Base-by-base conservation (phyloP, 2,113 vertebrate species). In the Oncorhynchus masou region DNA sequence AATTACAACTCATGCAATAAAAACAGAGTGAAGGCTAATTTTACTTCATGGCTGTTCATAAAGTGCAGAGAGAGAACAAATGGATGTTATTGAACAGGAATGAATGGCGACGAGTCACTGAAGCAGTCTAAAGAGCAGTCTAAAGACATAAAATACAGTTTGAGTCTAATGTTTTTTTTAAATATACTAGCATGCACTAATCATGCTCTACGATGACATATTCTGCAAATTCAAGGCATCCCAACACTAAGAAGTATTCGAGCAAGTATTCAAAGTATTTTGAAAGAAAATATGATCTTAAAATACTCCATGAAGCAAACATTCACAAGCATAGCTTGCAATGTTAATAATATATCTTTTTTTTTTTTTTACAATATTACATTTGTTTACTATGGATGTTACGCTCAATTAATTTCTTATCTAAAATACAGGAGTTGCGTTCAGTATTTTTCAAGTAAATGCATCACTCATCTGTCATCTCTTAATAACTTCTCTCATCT, bases 121-220 rank as follows among this genome's bases (percentile, higher is more conserved):
- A 11, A 51, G n/a, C n/a, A n/a, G n/a, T n/a, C n/a, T n/a, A 19
- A 3, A 60, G 8, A 20, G 22, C 27, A 67, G 13, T 68, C 67
- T 39, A 34, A 9, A 39, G 13, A 73, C 68, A 70, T 70, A 27
- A 24, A 76, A 54, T 45, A 71, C 16, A 68, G 66, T 64, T 49
- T 6, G 25, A 83, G 39, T 11, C 39, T 45, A 2, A 39, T 39
- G 7, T 39, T 45, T 45, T 45, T 45, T 9, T 45, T 1, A 34
- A 45, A 45, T 11, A 45, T 45, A 45, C 39, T 34, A 80, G 81
- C 84, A 80, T 80, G 82, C 79, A 75, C 71, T 67, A 15, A 16
- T 74, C 79, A 73, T 84, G 86, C 84, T 80, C 49, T 34, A 15
- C 72, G 71, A 79, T 64, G 51, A 45, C 39, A 76, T 45, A 45